Conservation (phyloP, 2,113 vertebrate genomes). For the Anarhynchus alexandrinus region DNA sequence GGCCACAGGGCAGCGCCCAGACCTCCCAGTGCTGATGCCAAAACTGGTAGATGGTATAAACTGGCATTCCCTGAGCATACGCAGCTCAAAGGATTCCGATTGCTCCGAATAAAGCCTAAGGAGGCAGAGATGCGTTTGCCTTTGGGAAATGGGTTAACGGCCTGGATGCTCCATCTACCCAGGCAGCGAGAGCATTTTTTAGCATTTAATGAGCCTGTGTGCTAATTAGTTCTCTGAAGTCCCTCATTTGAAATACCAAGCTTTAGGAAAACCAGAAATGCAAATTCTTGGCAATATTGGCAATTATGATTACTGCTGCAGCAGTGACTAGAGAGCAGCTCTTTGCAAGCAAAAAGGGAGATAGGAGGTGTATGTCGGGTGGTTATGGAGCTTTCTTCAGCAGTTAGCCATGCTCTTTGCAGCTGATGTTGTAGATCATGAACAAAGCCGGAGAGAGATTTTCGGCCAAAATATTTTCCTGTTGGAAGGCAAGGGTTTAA, state of each 20-base stretch:
- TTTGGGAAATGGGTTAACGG: background rate
- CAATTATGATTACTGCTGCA: background rate
- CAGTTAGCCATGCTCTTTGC: background rate
- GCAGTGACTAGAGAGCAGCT: background rate
- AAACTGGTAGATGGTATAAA: background rate
- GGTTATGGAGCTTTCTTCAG: background rate
- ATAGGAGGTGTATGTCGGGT: fast-evolving
- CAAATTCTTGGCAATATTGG: background rate
- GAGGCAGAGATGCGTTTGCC: background rate
- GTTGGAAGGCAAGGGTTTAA: background rate
- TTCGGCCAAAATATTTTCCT: background rate
- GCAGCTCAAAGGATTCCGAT: background rate
- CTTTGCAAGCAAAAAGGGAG: background rate
- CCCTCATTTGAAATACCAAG: constrained; percentile 5
- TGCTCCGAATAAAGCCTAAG: background rate
- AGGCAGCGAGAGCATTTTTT: background rate
- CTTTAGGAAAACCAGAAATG: constrained; percentile 15
- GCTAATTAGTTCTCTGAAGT: constrained; percentile 29
- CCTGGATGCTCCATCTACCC: background rate
- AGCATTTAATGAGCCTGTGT: constrained; percentile 15
- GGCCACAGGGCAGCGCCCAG: background rate
- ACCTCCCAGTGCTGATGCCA: background rate
- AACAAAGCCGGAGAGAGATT: background rate
- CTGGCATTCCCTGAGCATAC: background rate
- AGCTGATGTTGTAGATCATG: background rate